Base-by-base conservation (phyloP, 2,797 vertebrate species). In the Acipenser ruthenus region DNA sequence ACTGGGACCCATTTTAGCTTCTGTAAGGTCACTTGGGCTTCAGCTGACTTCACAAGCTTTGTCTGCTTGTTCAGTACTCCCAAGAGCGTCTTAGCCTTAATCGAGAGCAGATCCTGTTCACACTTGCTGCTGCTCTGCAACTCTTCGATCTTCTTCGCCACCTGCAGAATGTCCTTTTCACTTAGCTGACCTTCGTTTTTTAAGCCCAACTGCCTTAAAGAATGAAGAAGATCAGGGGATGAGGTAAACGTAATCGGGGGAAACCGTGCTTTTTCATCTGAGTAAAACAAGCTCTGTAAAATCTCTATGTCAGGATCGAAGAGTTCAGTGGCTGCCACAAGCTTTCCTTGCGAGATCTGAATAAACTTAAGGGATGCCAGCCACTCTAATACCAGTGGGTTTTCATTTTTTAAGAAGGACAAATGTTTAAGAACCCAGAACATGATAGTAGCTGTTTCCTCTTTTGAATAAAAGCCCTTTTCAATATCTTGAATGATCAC, bases 361-460 rank as follows among this genome's bases (percentile, higher is more conserved):
- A 99, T 93, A 75, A 94, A 98, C 75, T 93, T 95, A 6, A 98
- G 79, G 59, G 90, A 77, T 50, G 82, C 87, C 68, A 99, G 83
- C 93, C 94, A 97, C 52, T 89, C 86, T 76, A 97, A 89, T 61
- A 97, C 90, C 68, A 82, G 79, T 63, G 84, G 67, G 79, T 94
- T 95, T 86, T 99, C 97, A 82, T 93, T 98, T 81, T 98, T 99
- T 56, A 99, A 86, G 82, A 93, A 99, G 50, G 94, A 91, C 50
- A 99, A 83, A 87, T 98, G 93, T 80, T 93, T 94, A 60, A 99
- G 94, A 74, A 91, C 86, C 97, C 97, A 99, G 1, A 95, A 83
- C 92, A 98, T 93, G 74, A 99, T 92, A 67, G 88, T 78, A 68
- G 81, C 86, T 70, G 83, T 80, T 77, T 99, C 96, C 66, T 93